Conservation (phyloP, 2,888 invertebrate species). For the Thera britannica region DNA sequence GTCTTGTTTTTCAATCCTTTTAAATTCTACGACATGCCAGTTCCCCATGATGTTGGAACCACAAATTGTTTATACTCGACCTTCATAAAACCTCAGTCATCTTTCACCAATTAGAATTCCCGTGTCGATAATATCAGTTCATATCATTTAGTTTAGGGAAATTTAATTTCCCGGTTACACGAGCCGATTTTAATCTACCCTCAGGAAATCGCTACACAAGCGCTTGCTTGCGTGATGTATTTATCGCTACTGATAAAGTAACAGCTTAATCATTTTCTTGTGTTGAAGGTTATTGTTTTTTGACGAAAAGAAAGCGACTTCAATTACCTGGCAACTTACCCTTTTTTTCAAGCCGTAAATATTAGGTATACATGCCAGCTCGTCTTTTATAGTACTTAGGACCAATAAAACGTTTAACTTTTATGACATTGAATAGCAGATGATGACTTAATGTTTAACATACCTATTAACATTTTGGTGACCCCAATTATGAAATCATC, state of each 20-base stretch:
- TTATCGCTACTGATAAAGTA: slow-evolving; percentile 38
- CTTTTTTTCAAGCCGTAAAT: no score
- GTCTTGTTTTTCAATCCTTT: no score
- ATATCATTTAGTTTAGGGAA: slow-evolving; percentile 38
- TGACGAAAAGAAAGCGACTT: neutral
- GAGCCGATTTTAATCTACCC: slow-evolving; percentile 42
- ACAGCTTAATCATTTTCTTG: slow-evolving; percentile 27
- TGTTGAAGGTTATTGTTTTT: slow-evolving; percentile 16
- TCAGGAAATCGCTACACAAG: slow-evolving; percentile 42
- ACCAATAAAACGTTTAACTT: no score
- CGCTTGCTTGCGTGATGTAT: slow-evolving; percentile 42
- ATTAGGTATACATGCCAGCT: no score
- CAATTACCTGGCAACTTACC: no score
- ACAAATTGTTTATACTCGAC: neutral
- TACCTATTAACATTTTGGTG: neutral
- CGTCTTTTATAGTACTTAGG: no score
- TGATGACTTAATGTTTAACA: no score
- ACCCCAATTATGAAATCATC: neutral
- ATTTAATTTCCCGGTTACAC: slow-evolving; percentile 43
- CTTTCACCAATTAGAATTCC: slow-evolving; percentile 23
- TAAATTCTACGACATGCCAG: no score
- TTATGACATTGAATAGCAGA: no score
- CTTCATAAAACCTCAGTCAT: slow-evolving; percentile 43
- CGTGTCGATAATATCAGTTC: slow-evolving; percentile 32
- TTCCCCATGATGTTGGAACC: no score